Base-by-base conservation (phyloP, 2,888 invertebrate species). In the Troides helena region DNA sequence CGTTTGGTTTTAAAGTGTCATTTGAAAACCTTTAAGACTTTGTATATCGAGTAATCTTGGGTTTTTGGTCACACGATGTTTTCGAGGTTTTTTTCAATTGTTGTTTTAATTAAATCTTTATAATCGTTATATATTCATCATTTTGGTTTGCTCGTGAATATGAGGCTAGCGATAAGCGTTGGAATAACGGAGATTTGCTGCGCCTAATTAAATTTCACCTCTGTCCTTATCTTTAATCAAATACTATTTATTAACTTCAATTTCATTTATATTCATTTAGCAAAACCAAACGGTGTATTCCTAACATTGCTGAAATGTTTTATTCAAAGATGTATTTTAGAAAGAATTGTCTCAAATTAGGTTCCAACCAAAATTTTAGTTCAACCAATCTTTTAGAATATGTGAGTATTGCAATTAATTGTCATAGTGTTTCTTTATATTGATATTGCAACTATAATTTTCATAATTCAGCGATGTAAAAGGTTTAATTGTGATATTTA, bases 181-280 rank as follows among this genome's bases (percentile, higher is more conserved):
- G 25, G 39, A 43, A 39, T 56, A 53, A 58, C 30, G 58, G 58
- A 59, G 46, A 68, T 63, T 68, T 50, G 63, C 30, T 58, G 21
- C 59, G 62, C n/a, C n/a, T 57, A 50, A 68, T 68, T 63, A 63
- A 68, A 59, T 63, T 53, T 50, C 62, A 68, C 58, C 63, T 58
- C 46, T 6, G 21, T 25, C 21, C 58, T 63, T 68, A 67, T 67
- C 67, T 50, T 12, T 21, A 23, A 63, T 63, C 46, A 57, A 50
- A 30, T 57, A 59, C 36, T 43, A 67, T 57, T 67, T 1, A 21
- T 62, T 43, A n/a, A 39, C 8, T 5, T 10, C 57, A 57, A 30
- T 23, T 43, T 67, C 50, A 60, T 60, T 67, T 57, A 14, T 25
- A 43, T 36, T 60, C 60, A 14, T n/a, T 60, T 39, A 57, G 18